These are phyloP conservation scores for Clarias fuscus DNA, from an alignment of 2,797 vertebrate genomes.

Conservation along the genomic window DNA sequence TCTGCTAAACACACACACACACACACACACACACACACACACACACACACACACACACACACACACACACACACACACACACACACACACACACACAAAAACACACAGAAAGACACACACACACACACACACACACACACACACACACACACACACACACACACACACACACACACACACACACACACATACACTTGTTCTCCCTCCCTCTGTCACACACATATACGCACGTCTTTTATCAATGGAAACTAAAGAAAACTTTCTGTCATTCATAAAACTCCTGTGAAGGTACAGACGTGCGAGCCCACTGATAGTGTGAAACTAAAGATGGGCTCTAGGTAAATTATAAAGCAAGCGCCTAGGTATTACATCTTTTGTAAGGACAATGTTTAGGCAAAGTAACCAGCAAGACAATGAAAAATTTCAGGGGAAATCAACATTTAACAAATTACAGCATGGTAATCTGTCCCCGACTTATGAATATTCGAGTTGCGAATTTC, in stretches of 20 bases:
- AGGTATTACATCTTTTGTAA: not conserved
- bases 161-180: not conserved
- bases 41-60: constrained; percentile 17
- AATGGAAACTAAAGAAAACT: constrained; percentile 62
- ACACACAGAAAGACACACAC: constrained; percentile 28
- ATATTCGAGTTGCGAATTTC: too few species aligned
- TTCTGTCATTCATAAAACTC: constrained; percentile 72
- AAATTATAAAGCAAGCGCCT: not conserved
- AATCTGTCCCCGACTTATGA: too few species aligned
- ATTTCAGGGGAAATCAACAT: not conserved
- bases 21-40: constrained; percentile 11
- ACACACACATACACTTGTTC: not conserved
- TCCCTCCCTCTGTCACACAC: constrained; percentile 5
- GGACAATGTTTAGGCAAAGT: not conserved
- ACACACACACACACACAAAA: constrained; percentile 8
- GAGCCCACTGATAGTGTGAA: not conserved
- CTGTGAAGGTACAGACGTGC: constrained; percentile 32
- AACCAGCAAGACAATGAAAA: not conserved
- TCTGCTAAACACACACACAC: constrained; percentile 43
- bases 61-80: not conserved
- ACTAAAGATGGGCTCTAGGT: not conserved
- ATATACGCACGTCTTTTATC: constrained; percentile 62
- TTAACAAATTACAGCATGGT: not conserved
- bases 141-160: constrained; percentile 18
- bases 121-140: not conserved